Evolutionary conservation across 2,888 invertebrate species (phyloP).

Genomic region (Stenoptilia bipunctidactyla): DNA sequence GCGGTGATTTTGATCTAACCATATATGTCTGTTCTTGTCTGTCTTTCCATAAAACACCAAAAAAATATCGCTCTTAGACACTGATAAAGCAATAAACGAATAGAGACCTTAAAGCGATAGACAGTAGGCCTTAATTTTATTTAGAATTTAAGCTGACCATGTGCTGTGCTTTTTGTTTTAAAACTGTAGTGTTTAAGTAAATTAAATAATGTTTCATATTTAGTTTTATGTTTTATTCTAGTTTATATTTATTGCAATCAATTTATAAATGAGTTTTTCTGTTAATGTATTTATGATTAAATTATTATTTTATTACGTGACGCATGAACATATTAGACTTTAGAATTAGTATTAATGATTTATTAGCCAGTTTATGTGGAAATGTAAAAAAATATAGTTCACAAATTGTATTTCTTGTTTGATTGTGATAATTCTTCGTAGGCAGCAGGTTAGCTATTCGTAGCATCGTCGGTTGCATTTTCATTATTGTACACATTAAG

Average conservation of each 20-base stretch:
- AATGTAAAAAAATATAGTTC: slow-evolving; percentile 44
- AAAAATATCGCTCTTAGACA: no score
- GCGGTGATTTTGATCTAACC: no score
- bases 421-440: slow-evolving; percentile 47
- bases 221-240: slow-evolving; percentile 40
- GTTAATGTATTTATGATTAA: slow-evolving; percentile 30
- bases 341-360: slow-evolving; percentile 30
- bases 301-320: slow-evolving; percentile 28
- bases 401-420: slow-evolving; percentile 57
- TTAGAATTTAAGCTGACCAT: slow-evolving; percentile 64
- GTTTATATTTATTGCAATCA: slow-evolving; percentile 63
- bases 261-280: slow-evolving; percentile 54
- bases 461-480: slow-evolving; percentile 56
- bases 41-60: no score
- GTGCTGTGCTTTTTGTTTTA: slow-evolving; percentile 72
- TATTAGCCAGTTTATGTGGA: slow-evolving; percentile 43
- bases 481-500: slow-evolving; percentile 50
- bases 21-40: no score
- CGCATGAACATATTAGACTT: slow-evolving; percentile 43
- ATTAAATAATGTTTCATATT: slow-evolving; percentile 55
- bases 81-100: no score
- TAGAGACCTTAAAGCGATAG: slow-evolving; percentile 31
- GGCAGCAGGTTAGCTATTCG: slow-evolving; percentile 40
- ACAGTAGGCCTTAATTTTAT: slow-evolving; percentile 57
- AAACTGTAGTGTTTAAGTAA: slow-evolving; percentile 59